Percentiles rank a stretch among this genome's conserved stretches.
phyloP scores from a whole-genome alignment of 1,140 invertebrate species.

The Papilio machaon region DNA sequence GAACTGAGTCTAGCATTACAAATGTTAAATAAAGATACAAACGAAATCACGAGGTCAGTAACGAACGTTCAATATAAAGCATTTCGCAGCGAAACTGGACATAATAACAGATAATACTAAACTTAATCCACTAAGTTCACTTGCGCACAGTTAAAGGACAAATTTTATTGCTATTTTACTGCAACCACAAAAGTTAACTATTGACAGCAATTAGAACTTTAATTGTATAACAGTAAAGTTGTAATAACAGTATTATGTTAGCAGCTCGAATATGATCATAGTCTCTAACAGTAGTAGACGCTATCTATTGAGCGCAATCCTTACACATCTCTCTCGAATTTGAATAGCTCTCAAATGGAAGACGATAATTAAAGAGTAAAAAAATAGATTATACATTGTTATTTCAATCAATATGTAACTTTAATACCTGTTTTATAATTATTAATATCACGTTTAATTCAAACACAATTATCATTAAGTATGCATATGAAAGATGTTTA shows the following conservation, averaged over 20 bases:
- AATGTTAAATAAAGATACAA: not conserved
- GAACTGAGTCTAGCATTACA: not conserved
- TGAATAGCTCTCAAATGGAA: no score
- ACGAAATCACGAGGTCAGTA: constrained; percentile 11
- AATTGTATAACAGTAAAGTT: not conserved
- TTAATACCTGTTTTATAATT: no score
- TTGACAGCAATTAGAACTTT: not conserved
- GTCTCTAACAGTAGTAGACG: no score
- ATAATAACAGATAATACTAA: constrained; percentile 4
- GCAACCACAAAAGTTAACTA: constrained; percentile 6
- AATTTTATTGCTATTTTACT: constrained; percentile 6
- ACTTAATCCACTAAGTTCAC: not conserved
- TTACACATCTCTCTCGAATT: no score
- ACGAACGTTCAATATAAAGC: not conserved
- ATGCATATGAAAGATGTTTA: not conserved
- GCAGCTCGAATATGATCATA: no score
- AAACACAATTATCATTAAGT: not conserved
- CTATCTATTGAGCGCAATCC: no score
- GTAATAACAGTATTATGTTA: no score
- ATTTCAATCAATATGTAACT: no score
- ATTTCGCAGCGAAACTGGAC: not conserved
- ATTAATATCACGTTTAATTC: not conserved
- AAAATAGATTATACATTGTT: no score
- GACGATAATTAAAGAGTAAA: no score
- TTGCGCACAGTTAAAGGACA: not conserved